Percentiles rank a stretch among this genome's conserved stretches.
phyloP scores from a whole-genome alignment of 2,113 vertebrate species.

The Bucco capensis region DNA sequence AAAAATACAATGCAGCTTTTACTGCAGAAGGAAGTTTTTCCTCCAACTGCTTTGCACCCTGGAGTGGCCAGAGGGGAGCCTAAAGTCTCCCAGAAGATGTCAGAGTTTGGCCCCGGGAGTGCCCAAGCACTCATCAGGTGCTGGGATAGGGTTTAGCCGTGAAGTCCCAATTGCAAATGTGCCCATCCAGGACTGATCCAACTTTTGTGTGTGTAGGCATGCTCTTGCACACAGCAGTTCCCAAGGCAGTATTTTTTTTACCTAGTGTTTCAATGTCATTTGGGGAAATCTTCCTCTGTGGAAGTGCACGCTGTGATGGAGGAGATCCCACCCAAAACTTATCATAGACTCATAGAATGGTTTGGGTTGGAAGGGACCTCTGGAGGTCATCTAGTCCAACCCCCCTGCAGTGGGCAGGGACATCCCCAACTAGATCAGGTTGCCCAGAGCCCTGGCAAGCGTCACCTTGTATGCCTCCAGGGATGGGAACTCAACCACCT shows the following conservation, averaged over 20 bases:
- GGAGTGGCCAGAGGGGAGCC: neutral
- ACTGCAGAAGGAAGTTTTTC: neutral
- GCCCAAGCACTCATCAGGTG: neutral
- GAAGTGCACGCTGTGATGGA: rapidly evolving
- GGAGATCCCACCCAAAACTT: rapidly evolving
- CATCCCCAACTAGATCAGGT: too few species aligned
- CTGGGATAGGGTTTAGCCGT: rapidly evolving
- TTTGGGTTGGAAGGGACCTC: too few species aligned
- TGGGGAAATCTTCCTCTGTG: rapidly evolving
- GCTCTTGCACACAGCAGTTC: rapidly evolving
- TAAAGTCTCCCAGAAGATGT: neutral
- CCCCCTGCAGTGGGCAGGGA: too few species aligned
- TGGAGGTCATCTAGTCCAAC: too few species aligned
- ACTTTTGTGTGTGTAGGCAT: rapidly evolving
- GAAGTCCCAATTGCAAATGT: rapidly evolving
- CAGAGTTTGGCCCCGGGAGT: neutral
- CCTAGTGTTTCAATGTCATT: rapidly evolving
- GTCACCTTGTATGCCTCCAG: too few species aligned
- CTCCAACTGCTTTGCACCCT: neutral
- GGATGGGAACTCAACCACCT: too few species aligned
- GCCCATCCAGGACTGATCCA: neutral
- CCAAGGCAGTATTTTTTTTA: rapidly evolving
- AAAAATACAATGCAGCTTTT: neutral
- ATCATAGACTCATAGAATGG: too few species aligned
- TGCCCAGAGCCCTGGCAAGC: too few species aligned